phyloP scores from a whole-genome alignment of 2,113 vertebrate species.

The Hippocampus mohnikei region DNA sequence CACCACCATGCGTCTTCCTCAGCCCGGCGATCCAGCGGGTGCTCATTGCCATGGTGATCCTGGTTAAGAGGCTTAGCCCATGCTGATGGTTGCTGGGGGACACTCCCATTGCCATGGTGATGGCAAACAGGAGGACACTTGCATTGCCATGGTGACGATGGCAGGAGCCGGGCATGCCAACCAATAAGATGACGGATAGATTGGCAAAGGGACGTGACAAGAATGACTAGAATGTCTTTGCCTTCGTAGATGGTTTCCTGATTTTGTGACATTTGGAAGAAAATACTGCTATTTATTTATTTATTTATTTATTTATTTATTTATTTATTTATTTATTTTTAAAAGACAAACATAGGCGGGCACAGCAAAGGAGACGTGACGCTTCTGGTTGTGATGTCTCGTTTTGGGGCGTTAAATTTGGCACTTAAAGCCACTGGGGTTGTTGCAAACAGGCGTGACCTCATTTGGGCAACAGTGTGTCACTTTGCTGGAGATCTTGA shows the following conservation, averaged over 20 bases:
- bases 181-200: constrained; percentile 71
- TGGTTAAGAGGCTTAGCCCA: constrained; percentile 73
- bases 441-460: not conserved
- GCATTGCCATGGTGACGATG: constrained; percentile 73
- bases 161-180: constrained; percentile 66
- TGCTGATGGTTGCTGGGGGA: constrained; percentile 70
- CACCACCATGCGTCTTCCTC: not conserved
- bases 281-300: constrained; percentile 26
- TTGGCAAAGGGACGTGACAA: constrained; percentile 63
- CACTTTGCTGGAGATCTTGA: not conserved
- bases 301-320: not conserved
- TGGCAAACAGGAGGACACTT: constrained; percentile 70
- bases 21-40: constrained; percentile 29
- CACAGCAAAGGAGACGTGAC: not conserved
- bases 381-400: not conserved
- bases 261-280: constrained; percentile 1
- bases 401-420: not conserved
- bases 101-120: constrained; percentile 74
- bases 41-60: constrained; percentile 69
- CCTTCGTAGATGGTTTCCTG: constrained; percentile 11
- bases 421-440: not conserved
- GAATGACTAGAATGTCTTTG: constrained; percentile 49
- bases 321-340: constrained; percentile 6
- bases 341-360: constrained; percentile 2
- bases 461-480: not conserved